Percentiles rank a stretch among this genome's conserved stretches.
phyloP scores from a whole-genome alignment of 2,888 invertebrate genomes.

The Formica aserva region DNA sequence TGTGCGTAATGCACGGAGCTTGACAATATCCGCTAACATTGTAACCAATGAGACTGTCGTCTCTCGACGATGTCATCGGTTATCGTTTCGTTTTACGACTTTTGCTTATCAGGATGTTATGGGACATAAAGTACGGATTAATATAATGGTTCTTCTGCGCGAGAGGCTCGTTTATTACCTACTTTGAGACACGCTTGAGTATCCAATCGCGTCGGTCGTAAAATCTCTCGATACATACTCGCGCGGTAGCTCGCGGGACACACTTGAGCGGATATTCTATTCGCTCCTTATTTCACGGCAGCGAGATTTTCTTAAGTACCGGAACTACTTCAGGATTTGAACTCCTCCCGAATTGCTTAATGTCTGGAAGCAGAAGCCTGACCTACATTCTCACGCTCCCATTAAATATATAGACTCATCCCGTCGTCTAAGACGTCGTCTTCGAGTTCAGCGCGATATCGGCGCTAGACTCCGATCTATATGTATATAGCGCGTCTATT shows the following conservation, averaged over 20 bases:
- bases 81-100: background rate
- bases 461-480: conserved; percentile 6
- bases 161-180: background rate
- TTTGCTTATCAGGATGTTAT: background rate
- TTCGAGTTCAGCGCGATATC: conserved; percentile 41
- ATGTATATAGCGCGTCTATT: conserved; percentile 57
- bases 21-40: background rate
- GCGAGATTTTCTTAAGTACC: conserved; percentile 67
- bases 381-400: conserved; percentile 75
- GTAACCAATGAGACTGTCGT: background rate
- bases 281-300: conserved; percentile 47
- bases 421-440: conserved; percentile 31
- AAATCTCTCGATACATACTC: conserved; percentile 2
- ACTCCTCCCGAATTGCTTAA: conserved; percentile 72
- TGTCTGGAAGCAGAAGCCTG: conserved; percentile 68
- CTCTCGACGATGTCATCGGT: background rate
- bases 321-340: conserved; percentile 70
- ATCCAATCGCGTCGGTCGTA: conserved; percentile 22
- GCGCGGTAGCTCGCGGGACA: background rate
- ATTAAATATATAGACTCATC: conserved; percentile 77
- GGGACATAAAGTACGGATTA: conserved; percentile 21
- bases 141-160: background rate
- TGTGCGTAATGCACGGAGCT: background rate
- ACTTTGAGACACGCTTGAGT: conserved; percentile 1
- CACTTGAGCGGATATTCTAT: background rate